Evolutionary conservation across 1,140 invertebrate genomes (phyloP).

Genomic region (Galendromus occidentalis): DNA sequence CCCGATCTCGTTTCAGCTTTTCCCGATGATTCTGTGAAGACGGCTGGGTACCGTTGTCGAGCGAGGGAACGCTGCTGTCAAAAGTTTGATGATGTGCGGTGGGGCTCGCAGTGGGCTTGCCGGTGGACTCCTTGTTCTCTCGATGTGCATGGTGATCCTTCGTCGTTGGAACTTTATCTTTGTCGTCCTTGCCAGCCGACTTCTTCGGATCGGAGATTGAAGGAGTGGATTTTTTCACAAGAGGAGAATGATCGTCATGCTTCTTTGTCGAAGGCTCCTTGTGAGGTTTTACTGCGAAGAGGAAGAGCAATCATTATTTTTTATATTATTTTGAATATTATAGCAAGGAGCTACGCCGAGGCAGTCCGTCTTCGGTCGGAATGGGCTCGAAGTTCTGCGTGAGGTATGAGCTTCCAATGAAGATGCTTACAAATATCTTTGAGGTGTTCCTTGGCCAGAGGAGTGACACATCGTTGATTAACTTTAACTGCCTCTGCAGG

Average conservation of each 20-base stretch:
- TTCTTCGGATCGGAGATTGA: not conserved
- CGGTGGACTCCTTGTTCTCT: not conserved
- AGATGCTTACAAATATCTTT: not conserved
- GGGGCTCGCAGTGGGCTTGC: too few relatives aligned
- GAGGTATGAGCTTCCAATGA: too few relatives aligned
- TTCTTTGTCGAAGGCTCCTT: conserved; percentile 12
- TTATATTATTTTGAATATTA: too few relatives aligned
- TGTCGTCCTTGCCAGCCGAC: not conserved
- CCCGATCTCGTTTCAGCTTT: not conserved
- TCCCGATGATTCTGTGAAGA: too few relatives aligned
- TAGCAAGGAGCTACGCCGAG: too few relatives aligned
- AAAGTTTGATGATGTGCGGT: too few relatives aligned
- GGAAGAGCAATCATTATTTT: not conserved
- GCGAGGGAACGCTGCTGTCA: too few relatives aligned
- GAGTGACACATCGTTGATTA: conserved; percentile 5
- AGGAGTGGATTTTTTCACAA: too few relatives aligned
- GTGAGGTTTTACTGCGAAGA: not conserved
- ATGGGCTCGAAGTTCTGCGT: too few relatives aligned
- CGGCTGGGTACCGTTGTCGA: too few relatives aligned
- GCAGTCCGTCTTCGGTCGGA: too few relatives aligned
- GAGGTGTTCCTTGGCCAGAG: conserved; percentile 9
- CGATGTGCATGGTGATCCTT: not conserved
- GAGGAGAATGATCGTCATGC: conserved; percentile 2
- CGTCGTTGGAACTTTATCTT: not conserved
- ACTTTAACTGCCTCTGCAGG: conserved; percentile 10